A percentile compares a stretch with the other conserved stretches of the same genome.
Conservation (phyloP, 2,113 vertebrate genomes). For the Acanthisitta chloris region DNA sequence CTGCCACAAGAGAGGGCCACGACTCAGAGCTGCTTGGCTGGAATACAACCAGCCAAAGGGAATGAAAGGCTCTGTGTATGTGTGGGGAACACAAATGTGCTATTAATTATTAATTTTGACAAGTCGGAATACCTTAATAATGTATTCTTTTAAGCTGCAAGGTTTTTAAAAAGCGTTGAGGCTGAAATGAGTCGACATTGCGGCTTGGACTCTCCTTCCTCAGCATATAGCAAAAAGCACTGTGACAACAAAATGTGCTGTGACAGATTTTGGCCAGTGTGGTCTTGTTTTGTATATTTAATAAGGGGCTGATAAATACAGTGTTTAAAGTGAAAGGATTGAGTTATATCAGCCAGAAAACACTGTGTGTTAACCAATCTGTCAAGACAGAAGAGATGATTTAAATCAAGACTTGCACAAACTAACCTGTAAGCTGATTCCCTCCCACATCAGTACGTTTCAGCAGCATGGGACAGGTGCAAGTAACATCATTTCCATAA, state of each 20-base stretch:
- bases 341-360: not conserved
- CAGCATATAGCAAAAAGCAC: not conserved
- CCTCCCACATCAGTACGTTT: not conserved
- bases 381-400: not conserved
- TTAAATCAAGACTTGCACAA: not conserved
- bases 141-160: constrained; percentile 39
- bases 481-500: not conserved
- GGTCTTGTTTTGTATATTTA: constrained; percentile 48
- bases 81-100: not conserved
- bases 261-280: constrained; percentile 23
- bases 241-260: constrained; percentile 53
- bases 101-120: constrained; percentile 69
- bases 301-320: constrained; percentile 51
- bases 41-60: not conserved
- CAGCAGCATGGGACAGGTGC: not conserved
- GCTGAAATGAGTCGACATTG: not conserved
- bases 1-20: not conserved
- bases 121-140: constrained; percentile 50
- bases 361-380: not conserved
- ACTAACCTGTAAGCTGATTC: not conserved
- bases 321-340: not conserved
- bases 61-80: constrained; percentile 7
- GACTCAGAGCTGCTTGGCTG: not conserved
- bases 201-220: constrained; percentile 45
- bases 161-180: not conserved